phyloP scores from a whole-genome alignment of 2,797 vertebrate genomes.

The Hafferia zeledoni region DNA sequence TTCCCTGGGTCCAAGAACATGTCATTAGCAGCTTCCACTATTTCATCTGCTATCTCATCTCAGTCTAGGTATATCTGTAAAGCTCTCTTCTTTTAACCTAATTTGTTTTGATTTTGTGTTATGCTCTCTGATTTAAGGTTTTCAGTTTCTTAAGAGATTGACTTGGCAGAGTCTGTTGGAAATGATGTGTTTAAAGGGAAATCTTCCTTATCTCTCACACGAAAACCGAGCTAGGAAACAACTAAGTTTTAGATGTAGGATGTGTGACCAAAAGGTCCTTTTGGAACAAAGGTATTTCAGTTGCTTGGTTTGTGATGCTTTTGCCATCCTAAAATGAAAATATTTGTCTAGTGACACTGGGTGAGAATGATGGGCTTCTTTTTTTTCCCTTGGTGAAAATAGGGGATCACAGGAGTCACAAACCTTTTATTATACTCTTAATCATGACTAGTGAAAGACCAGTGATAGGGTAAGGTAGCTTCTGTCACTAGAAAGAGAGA shows the following conservation, averaged over 20 bases:
- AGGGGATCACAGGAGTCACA: not conserved
- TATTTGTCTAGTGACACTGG: not conserved
- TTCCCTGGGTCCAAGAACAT: constrained; percentile 72
- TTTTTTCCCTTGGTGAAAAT: not conserved
- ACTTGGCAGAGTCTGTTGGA: not conserved
- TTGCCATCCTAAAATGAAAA: not conserved
- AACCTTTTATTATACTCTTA: not conserved
- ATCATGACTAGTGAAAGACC: not conserved
- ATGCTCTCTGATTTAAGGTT: not conserved
- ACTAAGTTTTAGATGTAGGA: not conserved
- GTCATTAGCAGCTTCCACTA: constrained; percentile 76
- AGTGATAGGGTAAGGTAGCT: not conserved
- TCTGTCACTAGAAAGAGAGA: not conserved
- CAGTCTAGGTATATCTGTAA: constrained; percentile 78
- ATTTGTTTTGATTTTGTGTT: not conserved
- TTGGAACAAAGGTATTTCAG: not conserved
- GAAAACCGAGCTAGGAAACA: not conserved
- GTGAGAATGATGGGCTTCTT: not conserved
- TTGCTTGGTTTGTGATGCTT: not conserved
- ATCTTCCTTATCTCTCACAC: not conserved
- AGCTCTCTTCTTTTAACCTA: constrained; percentile 3
- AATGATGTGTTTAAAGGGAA: not conserved
- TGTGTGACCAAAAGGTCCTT: not conserved
- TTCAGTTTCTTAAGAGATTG: not conserved
- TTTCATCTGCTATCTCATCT: constrained; percentile 78